Base-by-base conservation (phyloP, 2,888 invertebrate species). In the Macaria liturata region DNA sequence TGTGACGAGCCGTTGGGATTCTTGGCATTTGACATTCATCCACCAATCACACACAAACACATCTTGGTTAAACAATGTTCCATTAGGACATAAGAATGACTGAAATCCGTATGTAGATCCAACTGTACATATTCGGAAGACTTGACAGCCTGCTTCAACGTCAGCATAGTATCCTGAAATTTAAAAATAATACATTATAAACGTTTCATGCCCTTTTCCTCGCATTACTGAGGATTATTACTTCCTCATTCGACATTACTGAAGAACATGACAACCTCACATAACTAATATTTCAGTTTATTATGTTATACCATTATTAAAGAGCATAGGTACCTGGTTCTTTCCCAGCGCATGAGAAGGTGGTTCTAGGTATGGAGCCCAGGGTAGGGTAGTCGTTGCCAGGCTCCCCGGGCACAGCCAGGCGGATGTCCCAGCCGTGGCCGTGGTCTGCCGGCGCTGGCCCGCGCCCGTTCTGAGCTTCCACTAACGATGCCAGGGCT, bases 41-140 rank as follows among this genome's bases (percentile, higher is more conserved):
- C 95, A 95, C 95, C 95, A 95, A 70, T 94, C 94, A 68, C 95
- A 95, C 3, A 94, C 94, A 58, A 94, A 88, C 3, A 94, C 89
- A 49, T 93, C 93, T 80, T 95, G 95, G 69, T 94, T 94, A 78
- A 95, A 95, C 31, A 94, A 83, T 7, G 95, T 94, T 58, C 95
- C 95, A 68, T 95, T 94, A 4, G 95, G 95, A 65, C 95, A 95
- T 4, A 95, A 87, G 74, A 95, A 94, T 2, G 94, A 94, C 58
- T 94, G 93, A 58, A 93, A 93, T 8, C 91, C 91, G 64, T 83
- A 88, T 1, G 89, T 90, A 1, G 91, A 83, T 46, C 92, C 92
- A n/a, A 93, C 81, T 46, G 93, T 93, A 74, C 95, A 95, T 0
- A 95, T 93, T 80, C 94, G 92, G 71, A 95, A 95, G 6, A 93